A percentile compares a stretch with the other conserved stretches of the same genome.
phyloP scores from a whole-genome alignment of 2,888 invertebrate genomes.

The Rosalia funebris region DNA sequence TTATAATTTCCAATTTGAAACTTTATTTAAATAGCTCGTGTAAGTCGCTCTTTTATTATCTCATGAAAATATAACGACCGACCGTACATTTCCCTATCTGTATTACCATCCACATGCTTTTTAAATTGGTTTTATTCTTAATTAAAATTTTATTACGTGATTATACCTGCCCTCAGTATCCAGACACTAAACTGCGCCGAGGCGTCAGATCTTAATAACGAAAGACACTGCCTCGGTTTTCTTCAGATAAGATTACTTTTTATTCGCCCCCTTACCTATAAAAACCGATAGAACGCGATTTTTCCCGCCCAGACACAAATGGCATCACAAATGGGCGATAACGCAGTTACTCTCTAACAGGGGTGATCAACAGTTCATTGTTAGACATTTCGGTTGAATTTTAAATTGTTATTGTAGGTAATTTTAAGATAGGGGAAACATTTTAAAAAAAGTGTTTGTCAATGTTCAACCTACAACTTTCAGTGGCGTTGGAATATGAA shows the following conservation, averaged over 20 bases:
- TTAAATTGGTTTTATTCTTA: slow-evolving; percentile 46
- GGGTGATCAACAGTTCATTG: slow-evolving; percentile 26
- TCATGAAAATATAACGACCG: slow-evolving; percentile 39
- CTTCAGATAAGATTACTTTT: slow-evolving; percentile 35
- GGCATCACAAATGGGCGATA: slow-evolving; percentile 22
- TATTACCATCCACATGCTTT: slow-evolving; percentile 43
- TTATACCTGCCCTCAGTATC: slow-evolving; percentile 44
- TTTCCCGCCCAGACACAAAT: slow-evolving; percentile 22
- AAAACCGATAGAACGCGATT: slow-evolving; percentile 34
- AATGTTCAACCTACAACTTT: background rate
- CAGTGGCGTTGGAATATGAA: too few species aligned
- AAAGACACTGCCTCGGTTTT: slow-evolving; percentile 30
- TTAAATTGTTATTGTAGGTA: slow-evolving; percentile 16
- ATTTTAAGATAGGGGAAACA: background rate
- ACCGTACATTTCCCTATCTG: slow-evolving; percentile 40
- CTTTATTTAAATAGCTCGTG: slow-evolving; percentile 32
- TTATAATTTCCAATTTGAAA: slow-evolving; percentile 43
- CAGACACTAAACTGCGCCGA: slow-evolving; percentile 29
- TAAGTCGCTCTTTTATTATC: slow-evolving; percentile 41
- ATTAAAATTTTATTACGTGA: slow-evolving; percentile 46
- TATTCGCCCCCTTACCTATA: slow-evolving; percentile 30
- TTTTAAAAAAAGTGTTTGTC: background rate
- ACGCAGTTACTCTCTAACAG: slow-evolving; percentile 14
- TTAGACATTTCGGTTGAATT: slow-evolving; percentile 28
- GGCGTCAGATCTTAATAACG: slow-evolving; percentile 37